Evolutionary conservation across 2,888 invertebrate genomes (phyloP), one percentile per base, ranked within the genome.

Genomic region (Drosophila fulvimacula): DNA sequence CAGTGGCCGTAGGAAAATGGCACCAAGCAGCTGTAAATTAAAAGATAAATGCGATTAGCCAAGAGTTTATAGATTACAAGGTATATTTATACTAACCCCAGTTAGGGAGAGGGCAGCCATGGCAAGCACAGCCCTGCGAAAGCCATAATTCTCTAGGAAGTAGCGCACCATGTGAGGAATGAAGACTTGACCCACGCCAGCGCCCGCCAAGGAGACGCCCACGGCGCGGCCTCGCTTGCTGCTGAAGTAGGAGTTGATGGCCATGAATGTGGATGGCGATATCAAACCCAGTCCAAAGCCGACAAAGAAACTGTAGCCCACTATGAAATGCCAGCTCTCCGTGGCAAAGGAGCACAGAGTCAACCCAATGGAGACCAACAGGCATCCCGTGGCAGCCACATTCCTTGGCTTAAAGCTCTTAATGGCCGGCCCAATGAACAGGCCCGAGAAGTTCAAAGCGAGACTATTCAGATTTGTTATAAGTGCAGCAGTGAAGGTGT

Each of bases 151-250:
- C 74, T 94, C 94, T 72, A 96, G 91, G 52, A 96, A 93, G 83
- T 94, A 93, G 51, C 95, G 93, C 63, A 96, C 95, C 76, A 96
- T 93, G 86, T 95, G 95, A 4, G 96, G 96, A 94, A 96, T 95
- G 69, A 95, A 90, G 91, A 96, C 95, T 90, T 96, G 96, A 4
- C 96, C 96, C 30, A 96, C 92, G 68, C 96, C 96, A 73, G 96
- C 96, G 62, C 96, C 96, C 30, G 95, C 95, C 93, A 96, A 94
- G 0, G 96, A 95, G 34, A 96, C 93, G 2, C 96, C 96, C 60
- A 96, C 95, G n/a, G 96, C 96, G 42, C 95, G 94, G 69, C 95
- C 95, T 79, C 95, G 95, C 89, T 93, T 94, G 63, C 93, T 93
- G 65, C 93, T 94, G 88, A 96, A 96, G 91, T 96, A 96, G 27